Percentiles rank a stretch among this genome's conserved stretches.
Evolutionary conservation across 2,797 vertebrate genomes (phyloP).

Genomic region (Aulostomus chinensis): DNA sequence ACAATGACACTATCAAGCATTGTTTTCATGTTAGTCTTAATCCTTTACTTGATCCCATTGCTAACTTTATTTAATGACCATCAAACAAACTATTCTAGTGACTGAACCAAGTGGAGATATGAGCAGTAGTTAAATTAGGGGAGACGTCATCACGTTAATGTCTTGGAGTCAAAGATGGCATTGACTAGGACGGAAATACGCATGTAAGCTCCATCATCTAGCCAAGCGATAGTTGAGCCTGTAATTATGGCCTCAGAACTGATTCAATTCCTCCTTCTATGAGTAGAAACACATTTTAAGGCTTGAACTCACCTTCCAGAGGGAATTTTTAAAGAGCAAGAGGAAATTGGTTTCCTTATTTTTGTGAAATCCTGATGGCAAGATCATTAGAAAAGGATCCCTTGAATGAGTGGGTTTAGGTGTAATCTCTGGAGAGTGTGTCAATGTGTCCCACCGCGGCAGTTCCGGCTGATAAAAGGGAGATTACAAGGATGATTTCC

Average conservation of each 20-base stretch:
- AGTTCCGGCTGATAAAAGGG: slow-evolving; percentile 66
- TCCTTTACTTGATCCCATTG: too few species aligned
- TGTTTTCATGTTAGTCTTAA: neutral
- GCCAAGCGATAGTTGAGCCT: too few species aligned
- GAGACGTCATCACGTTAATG: neutral
- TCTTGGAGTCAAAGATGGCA: slow-evolving; percentile 1
- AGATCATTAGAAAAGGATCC: slow-evolving; percentile 40
- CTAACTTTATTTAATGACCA: too few species aligned
- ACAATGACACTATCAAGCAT: too few species aligned
- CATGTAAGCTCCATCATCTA: too few species aligned
- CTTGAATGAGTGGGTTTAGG: slow-evolving; percentile 47
- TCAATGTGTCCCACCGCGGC: slow-evolving; percentile 25
- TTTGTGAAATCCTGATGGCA: slow-evolving; percentile 24
- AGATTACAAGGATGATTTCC: slow-evolving; percentile 72
- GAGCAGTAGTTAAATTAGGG: neutral
- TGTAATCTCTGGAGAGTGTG: slow-evolving; percentile 58
- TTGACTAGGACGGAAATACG: too few species aligned
- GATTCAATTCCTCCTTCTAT: too few species aligned
- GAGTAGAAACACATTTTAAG: neutral
- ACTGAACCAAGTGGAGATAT: neutral
- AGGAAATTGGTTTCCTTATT: slow-evolving; percentile 6
- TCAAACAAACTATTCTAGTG: neutral
- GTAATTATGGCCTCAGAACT: too few species aligned
- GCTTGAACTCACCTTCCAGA: too few species aligned
- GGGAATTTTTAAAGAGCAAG: neutral